A percentile compares a stretch with the other conserved stretches of the same genome.
These are phyloP conservation scores for Plusia festucae DNA, from an alignment of 2,888 invertebrate genomes.

Conservation along the genomic window DNA sequence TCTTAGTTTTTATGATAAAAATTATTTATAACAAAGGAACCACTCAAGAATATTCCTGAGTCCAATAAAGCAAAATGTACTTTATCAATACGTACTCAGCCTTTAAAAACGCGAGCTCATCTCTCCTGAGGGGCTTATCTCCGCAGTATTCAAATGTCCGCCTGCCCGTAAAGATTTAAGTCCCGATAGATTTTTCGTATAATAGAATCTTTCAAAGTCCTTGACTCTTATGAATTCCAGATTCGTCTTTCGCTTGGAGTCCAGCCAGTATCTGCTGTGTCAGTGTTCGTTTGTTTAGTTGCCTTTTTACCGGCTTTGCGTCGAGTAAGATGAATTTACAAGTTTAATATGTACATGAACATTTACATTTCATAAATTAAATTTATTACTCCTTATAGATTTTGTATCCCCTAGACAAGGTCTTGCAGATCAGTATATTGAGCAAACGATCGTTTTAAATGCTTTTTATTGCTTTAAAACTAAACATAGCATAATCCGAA, in stretches of 20 bases:
- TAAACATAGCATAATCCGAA: no score
- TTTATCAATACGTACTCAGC: conserved; percentile 32
- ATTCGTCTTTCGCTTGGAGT: conserved; percentile 36
- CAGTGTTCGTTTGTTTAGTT: conserved; percentile 18
- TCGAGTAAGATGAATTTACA: no score
- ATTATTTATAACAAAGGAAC: not conserved
- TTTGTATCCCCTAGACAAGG: no score
- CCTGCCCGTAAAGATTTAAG: conserved; percentile 45
- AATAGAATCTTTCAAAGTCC: conserved; percentile 41
- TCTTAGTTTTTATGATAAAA: not conserved
- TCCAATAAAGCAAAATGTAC: conserved; percentile 26
- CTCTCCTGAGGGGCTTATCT: conserved; percentile 46
- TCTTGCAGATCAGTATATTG: no score
- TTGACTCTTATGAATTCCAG: conserved; percentile 36
- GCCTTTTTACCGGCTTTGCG: not conserved
- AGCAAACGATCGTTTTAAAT: no score
- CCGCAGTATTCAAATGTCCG: conserved; percentile 55
- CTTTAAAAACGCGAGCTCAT: conserved; percentile 50
- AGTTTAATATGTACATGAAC: no score
- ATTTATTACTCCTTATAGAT: no score
- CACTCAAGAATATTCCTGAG: not conserved
- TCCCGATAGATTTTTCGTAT: conserved; percentile 46
- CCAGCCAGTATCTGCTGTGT: conserved; percentile 17
- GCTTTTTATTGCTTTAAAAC: no score
- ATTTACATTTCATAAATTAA: no score